Evolutionary conservation across 2,888 invertebrate species (phyloP).

Genomic region (Spialia ferax): DNA sequence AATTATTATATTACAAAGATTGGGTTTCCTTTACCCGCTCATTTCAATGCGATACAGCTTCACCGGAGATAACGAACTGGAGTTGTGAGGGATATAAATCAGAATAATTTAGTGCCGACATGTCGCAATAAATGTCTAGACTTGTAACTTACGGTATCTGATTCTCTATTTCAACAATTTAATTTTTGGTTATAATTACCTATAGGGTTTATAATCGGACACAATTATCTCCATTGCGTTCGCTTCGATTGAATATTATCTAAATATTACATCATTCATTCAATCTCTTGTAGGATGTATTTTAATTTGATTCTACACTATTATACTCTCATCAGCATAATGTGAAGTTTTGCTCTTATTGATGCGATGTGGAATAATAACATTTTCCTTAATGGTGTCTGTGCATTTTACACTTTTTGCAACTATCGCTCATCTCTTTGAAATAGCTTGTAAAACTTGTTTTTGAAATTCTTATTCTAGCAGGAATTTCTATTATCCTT

Average conservation of each 20-base stretch:
- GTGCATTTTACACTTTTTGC: slow-evolving; percentile 21
- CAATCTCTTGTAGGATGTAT: neutral
- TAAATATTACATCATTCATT: neutral
- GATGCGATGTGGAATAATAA: neutral
- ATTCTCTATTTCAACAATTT: slow-evolving; percentile 25
- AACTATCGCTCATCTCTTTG: slow-evolving; percentile 22
- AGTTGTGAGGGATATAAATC: slow-evolving; percentile 34
- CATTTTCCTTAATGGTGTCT: neutral
- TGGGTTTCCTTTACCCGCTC: slow-evolving; percentile 31
- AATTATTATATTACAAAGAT: slow-evolving; percentile 39
- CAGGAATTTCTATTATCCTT: neutral
- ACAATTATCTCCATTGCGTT: too few relatives aligned
- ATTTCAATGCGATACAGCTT: slow-evolving; percentile 33
- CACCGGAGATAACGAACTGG: slow-evolving; percentile 34
- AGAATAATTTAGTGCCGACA: slow-evolving; percentile 31
- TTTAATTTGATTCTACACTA: neutral
- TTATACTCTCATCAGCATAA: neutral
- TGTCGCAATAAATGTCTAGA: slow-evolving; percentile 35
- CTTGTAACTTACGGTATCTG: slow-evolving; percentile 22
- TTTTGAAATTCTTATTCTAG: slow-evolving; percentile 18
- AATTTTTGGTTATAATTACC: neutral
- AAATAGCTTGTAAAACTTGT: slow-evolving; percentile 24
- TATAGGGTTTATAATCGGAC: too few relatives aligned
- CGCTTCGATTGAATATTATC: neutral
- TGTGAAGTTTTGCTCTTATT: neutral